Evolutionary conservation across 2,113 vertebrate species (phyloP).

Genomic region (Manacus vitellinus): DNA sequence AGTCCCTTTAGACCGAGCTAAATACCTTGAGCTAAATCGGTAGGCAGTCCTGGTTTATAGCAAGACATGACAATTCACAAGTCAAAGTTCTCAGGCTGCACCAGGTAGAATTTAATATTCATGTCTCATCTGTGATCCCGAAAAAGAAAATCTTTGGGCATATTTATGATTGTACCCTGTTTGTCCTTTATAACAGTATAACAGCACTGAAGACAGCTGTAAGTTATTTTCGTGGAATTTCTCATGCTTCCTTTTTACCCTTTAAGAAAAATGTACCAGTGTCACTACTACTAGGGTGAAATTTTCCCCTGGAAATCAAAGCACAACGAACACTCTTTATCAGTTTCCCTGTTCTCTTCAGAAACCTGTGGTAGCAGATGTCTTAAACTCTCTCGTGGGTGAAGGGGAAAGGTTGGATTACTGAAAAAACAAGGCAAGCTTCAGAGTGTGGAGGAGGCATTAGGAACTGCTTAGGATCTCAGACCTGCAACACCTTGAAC

Average conservation of each 20-base stretch:
- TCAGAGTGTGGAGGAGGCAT: slow-evolving; percentile 59
- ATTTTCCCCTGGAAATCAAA: slow-evolving; percentile 43
- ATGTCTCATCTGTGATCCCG: background rate
- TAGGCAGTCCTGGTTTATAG: background rate
- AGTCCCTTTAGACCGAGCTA: background rate
- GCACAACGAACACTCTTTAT: background rate
- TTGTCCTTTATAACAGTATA: background rate
- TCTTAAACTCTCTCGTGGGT: slow-evolving; percentile 59
- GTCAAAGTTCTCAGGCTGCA: background rate
- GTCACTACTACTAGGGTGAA: background rate
- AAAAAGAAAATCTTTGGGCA: background rate
- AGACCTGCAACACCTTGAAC: slow-evolving; percentile 69
- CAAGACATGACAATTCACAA: background rate
- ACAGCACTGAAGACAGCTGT: background rate
- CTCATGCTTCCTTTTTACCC: background rate
- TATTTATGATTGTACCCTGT: background rate
- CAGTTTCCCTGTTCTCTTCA: background rate
- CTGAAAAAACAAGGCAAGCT: slow-evolving; percentile 70
- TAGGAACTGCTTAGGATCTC: slow-evolving; percentile 69
- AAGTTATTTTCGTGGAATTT: background rate
- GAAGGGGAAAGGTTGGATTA: slow-evolving; percentile 66
- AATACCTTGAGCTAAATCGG: background rate
- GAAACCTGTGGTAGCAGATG: slow-evolving; percentile 57
- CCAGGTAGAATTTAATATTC: background rate
- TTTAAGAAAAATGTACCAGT: background rate